A percentile compares a stretch with the other conserved stretches of the same genome.
These are phyloP conservation scores for Seira musarum DNA, from an alignment of 2,888 invertebrate species.

Conservation along the genomic window DNA sequence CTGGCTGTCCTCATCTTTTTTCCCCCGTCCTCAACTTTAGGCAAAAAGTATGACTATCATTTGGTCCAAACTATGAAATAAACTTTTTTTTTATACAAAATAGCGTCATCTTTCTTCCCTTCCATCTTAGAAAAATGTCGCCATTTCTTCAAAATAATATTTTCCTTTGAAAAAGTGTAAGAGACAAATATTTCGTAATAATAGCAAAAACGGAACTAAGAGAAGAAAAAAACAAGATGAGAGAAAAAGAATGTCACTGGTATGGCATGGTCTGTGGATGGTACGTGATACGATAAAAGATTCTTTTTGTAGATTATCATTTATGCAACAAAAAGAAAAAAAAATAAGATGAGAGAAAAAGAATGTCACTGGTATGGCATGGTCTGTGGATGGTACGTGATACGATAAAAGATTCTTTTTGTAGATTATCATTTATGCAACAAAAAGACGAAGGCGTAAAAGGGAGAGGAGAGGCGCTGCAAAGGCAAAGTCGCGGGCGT, in stretches of 20 bases:
- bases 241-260: slow-evolving; percentile 22
- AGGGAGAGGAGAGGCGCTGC: not conserved
- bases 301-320: slow-evolving; percentile 27
- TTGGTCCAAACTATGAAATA: no score
- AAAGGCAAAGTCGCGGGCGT: no score
- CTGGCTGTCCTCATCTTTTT: slow-evolving; percentile 30
- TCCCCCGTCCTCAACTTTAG: no score
- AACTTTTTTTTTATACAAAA: slow-evolving; percentile 1
- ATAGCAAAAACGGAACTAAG: slow-evolving; percentile 10
- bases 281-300: slow-evolving; percentile 50
- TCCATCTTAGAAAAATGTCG: slow-evolving; percentile 27
- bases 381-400: slow-evolving; percentile 35
- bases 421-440: slow-evolving; percentile 33
- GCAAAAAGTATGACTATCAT: no score
- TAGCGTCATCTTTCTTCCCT: slow-evolving; percentile 31
- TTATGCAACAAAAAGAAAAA: slow-evolving; percentile 36
- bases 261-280: not conserved
- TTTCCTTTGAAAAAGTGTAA: slow-evolving; percentile 22
- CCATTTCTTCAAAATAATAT: slow-evolving; percentile 35
- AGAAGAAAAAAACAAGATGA: slow-evolving; percentile 23
- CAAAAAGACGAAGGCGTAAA: slow-evolving; percentile 39
- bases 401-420: slow-evolving; percentile 45
- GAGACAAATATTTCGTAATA: slow-evolving; percentile 27
- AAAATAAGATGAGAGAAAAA: no score
- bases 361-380: not conserved